Conservation (phyloP, 2,797 vertebrate genomes). For the Paedocypris micromegethes region DNA sequence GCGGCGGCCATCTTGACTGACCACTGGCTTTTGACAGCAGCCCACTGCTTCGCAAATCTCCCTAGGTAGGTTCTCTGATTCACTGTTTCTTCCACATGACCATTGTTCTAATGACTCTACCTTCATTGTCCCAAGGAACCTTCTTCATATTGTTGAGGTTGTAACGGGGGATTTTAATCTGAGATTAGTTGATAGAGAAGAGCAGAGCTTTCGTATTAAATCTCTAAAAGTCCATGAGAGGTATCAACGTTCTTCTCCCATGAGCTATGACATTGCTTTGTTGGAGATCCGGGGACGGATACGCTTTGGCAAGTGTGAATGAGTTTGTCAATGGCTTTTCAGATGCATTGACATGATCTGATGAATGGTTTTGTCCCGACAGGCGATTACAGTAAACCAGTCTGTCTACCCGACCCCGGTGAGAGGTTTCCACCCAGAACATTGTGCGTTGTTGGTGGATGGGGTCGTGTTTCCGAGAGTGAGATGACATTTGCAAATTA, state of each 20-base stretch:
- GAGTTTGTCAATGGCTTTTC: background rate
- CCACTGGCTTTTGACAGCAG: conserved; percentile 79
- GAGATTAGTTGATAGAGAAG: conserved; percentile 55
- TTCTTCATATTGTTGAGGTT: conserved; percentile 53
- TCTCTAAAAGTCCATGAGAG: conserved; percentile 70
- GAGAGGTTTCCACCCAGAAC: conserved; percentile 66
- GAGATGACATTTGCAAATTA: conserved; percentile 46
- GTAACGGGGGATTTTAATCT: conserved; percentile 62
- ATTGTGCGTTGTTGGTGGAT: conserved; percentile 75
- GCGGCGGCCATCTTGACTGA: conserved; percentile 77
- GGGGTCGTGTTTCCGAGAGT: conserved; percentile 79
- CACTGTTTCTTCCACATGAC: conserved; percentile 7
- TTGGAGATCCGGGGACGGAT: conserved; percentile 71
- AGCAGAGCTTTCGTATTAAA: conserved; percentile 70
- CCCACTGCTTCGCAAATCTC: conserved; percentile 71
- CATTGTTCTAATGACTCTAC: background rate
- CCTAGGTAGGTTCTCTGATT: conserved; percentile 51
- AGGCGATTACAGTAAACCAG: conserved; percentile 71
- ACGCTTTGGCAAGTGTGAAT: conserved; percentile 69
- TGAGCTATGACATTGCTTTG: conserved; percentile 80
- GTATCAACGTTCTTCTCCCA: conserved; percentile 68
- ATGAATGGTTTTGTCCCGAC: conserved; percentile 2
- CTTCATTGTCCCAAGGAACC: conserved; percentile 47
- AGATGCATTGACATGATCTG: background rate
- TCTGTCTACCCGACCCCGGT: conserved; percentile 76